phyloP scores from a whole-genome alignment of 1,140 invertebrate genomes.

The Helicoverpa zea region DNA sequence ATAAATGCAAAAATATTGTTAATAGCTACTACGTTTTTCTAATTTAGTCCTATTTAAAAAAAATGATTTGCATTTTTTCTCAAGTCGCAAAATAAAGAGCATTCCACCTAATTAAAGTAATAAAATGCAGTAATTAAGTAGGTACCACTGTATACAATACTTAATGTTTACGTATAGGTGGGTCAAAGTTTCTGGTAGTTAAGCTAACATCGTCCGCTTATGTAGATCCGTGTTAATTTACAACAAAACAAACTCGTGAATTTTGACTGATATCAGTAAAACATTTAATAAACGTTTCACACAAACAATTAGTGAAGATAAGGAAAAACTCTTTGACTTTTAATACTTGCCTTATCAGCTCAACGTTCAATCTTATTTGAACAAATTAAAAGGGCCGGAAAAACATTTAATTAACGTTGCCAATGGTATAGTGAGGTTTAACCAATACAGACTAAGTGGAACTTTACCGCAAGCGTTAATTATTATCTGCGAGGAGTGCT shows the following conservation, averaged over 20 bases:
- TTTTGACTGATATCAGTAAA: neutral
- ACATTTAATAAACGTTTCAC: neutral
- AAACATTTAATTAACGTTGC: conserved; percentile 83
- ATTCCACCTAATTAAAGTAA: neutral
- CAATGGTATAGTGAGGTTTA: conserved; percentile 75
- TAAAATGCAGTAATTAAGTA: neutral
- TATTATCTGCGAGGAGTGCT: conserved; percentile 86
- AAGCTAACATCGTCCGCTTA: neutral
- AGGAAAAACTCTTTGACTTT: conserved; percentile 6
- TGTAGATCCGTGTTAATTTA: no score
- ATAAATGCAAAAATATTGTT: conserved; percentile 11
- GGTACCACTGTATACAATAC: neutral
- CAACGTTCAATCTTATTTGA: conserved; percentile 38
- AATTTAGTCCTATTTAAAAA: conserved; percentile 1
- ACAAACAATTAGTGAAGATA: neutral
- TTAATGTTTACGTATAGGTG: no score
- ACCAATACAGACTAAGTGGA: conserved; percentile 83
- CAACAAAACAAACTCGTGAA: neutral
- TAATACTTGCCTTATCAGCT: conserved; percentile 37
- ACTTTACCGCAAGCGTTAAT: conserved; percentile 86
- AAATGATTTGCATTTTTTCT: conserved; percentile 19
- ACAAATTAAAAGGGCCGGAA: conserved; percentile 59
- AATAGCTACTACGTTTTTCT: neutral
- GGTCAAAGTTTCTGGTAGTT: no score
- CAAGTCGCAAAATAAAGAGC: neutral